Base-by-base conservation (phyloP, 2,888 invertebrate genomes). In the Poecilobothrus nobilitatus region DNA sequence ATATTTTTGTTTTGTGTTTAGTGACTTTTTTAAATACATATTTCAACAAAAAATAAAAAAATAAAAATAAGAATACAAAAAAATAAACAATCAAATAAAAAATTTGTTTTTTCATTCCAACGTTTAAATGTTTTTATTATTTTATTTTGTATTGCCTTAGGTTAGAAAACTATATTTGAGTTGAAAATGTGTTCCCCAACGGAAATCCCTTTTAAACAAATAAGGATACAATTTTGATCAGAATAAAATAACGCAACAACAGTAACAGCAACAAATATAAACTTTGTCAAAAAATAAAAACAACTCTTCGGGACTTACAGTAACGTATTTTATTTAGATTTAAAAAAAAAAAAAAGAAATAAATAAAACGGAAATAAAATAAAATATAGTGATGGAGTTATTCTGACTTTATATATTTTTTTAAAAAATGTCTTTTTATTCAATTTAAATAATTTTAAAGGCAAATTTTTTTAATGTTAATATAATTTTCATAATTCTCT, bases 181-280 rank as follows among this genome's bases (percentile, higher is more conserved):
- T 53, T 53, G 3, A 53, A 53, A 53, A 53, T 53, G 53, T 53
- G 53, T 18, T 53, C 53, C 44, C 53, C 53, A 53, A 9, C 53
- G 53, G 53, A 53, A 53, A 53, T 53, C 53, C 53, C 53, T 53
- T 53, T 53, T 53, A 53, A 53, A 53, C 53, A 53, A 53, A 53
- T 53, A 53, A 18, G 12, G 53, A 53, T 53, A 53, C 53, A 53
- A 53, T 53, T 53, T 53, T 53, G 9, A 53, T 37, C 53, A 53
- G 18, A 53, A 37, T 37, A 53, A 53, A 53, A 53, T 18, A 53
- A 53, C n/a, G 41, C 15, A 27, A 53, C 15, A 53, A 53, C n/a
- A 53, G 53, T 18, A 9, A 53, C 1, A 18, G 53, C 53, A n/a
- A 53, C 53, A 53, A n/a, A 53, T 12, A 53, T n/a, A 12, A 53